These are phyloP conservation scores for Danio kyathit DNA, from an alignment of 2,797 vertebrate species.

Conservation along the genomic window DNA sequence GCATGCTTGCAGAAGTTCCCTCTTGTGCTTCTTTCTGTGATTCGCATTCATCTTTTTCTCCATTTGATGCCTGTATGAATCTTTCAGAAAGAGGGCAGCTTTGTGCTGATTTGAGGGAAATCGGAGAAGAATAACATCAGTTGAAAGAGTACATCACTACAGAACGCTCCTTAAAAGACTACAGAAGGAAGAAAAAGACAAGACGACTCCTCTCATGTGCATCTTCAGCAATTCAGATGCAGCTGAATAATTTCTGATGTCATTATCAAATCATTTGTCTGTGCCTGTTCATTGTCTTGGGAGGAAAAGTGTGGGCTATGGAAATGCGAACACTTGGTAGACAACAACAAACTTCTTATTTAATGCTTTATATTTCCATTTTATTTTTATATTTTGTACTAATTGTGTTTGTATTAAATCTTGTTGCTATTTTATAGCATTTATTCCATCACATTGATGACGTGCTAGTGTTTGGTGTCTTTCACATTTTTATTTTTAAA, in stretches of 20 bases:
- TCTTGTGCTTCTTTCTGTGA: conserved; percentile 8
- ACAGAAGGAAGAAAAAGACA: conserved; percentile 4
- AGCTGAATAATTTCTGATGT: conserved; percentile 53
- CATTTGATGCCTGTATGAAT: conserved; percentile 36
- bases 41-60: conserved; percentile 24
- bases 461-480: background rate
- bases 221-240: conserved; percentile 40
- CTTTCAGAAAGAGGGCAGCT: conserved; percentile 43
- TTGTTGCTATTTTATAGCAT: background rate
- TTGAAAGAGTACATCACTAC: conserved; percentile 31
- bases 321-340: background rate
- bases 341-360: background rate
- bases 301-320: conserved; percentile 18
- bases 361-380: background rate
- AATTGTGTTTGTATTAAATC: background rate
- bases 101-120: conserved; percentile 39
- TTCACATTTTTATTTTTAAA: background rate
- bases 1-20: conserved; percentile 30
- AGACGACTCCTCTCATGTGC: conserved; percentile 16
- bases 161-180: conserved; percentile 2
- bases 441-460: background rate
- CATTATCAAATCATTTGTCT: conserved; percentile 29
- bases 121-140: conserved; percentile 28
- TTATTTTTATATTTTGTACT: background rate
- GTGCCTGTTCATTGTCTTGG: conserved; percentile 27